Base-by-base conservation (phyloP, 2,797 vertebrate species). In the Tadarida brasiliensis region DNA sequence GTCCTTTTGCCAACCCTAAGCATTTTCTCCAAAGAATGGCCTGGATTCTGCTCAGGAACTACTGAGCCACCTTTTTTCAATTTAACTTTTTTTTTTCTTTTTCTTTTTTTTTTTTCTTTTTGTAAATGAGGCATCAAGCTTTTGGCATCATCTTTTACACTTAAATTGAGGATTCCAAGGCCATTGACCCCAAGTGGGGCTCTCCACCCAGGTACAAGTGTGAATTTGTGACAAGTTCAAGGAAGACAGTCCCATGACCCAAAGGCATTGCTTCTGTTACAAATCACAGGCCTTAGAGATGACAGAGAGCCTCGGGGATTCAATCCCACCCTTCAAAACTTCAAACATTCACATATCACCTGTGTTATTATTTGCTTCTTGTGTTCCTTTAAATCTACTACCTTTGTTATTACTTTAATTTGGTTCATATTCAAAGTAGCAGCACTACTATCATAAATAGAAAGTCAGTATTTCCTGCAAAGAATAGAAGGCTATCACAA, bases 111-210 rank as follows among this genome's bases (percentile, higher is more conserved):
- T 59, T n/a, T n/a, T 35, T 51, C 30, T 73, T 12, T 57, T 35
- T 83, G 26, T 16, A 90, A 88, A n/a, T 56, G 76, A 88, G 56
- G 16, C 24, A 57, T 76, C 81, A 87, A 63, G 51, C 56, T 87
- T 63, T 70, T 80, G 80, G 39, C 76, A 71, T 68, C n/a, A 57
- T 82, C 59, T 35, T 39, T 94, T 71, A 11, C 24, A 33, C n/a
- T 94, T 85, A 83, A 77, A 61, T 61, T 70, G 33, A 95, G 80
- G 57, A 91, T 59, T 70, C 47, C 92, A 90, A 77, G 26, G 30
- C 54, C 54, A 51, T 7, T 92, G n/a, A 19, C 63, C 28, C 78
- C 70, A 76, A 47, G 12, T 35, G 61, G 51, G 63, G 22, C 5
- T 61, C 39, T 70, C 54, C 61, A 77, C 39, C 61, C 22, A 87